Evolutionary conservation across 2,888 invertebrate species (phyloP), one percentile per base, ranked within the genome.

Genomic region (Atherix ibis): DNA sequence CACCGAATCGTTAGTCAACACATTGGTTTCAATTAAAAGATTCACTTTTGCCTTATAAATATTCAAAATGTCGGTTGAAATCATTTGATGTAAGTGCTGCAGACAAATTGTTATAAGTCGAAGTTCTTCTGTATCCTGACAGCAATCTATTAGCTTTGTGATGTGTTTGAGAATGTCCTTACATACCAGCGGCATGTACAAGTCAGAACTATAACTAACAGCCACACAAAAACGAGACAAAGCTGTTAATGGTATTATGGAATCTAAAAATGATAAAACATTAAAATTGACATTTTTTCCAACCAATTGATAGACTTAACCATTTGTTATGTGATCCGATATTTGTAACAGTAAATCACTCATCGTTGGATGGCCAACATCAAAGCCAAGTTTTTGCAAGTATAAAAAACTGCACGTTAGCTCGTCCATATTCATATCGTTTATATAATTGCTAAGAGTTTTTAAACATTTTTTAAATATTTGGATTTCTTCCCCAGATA

Each of bases 41-140:
- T 42, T 28, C 1, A 64, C 46, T 44, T 59, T 60, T 2, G 34
- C 24, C 42, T 57, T 62, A 41, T 60, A 69, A 8, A 40, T 41
- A 0, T 48, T 27, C 12, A 68, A 42, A 8, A 54, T 43, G n/a
- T 62, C 55, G 0, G 44, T 31, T 8, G 52, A 50, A n/a, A 67
- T 47, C 1, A 67, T 40, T 18, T 49, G 41, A 37, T 60, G 51
- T 3, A 66, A 35, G 37, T 62, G 61, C 19, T 56, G 55, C 28
- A 70, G 44, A 44, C 67, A 65, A 6, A 62, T 58, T 15, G 67
- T 64, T 15, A 68, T 43, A 15, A 63, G 43, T 18, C 60, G 57
- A 6, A 67, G 49, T 15, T 67, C 59, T 34, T 64, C 53, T 9
- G 51, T 48, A 22, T 44, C 52, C 2, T 43, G 34, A 35, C 63